phyloP scores from a whole-genome alignment of 2,113 vertebrate genomes.

The Butorides virescens region DNA sequence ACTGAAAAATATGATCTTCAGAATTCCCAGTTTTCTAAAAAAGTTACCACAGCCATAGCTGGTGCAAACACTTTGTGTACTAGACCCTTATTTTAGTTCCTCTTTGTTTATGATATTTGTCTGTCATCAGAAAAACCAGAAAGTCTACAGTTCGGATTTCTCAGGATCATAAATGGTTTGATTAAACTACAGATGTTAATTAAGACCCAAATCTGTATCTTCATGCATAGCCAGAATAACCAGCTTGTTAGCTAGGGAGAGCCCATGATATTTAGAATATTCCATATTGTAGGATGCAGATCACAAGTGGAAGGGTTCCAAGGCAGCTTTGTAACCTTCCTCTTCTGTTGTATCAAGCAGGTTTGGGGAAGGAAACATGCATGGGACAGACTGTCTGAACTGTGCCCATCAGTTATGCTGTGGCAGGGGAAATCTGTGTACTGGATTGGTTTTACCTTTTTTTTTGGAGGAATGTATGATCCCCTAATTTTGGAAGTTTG shows the following conservation, averaged over 20 bases:
- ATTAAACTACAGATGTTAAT: slow-evolving; percentile 69
- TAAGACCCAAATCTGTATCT: slow-evolving; percentile 66
- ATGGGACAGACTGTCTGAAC: slow-evolving; percentile 8
- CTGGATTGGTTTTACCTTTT: background rate
- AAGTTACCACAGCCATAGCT: background rate
- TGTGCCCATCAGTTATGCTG: background rate
- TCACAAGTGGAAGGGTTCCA: slow-evolving; percentile 46
- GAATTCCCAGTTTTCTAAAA: background rate
- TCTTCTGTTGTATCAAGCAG: slow-evolving; percentile 12
- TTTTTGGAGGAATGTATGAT: background rate
- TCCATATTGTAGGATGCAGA: slow-evolving; percentile 50
- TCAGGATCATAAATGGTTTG: slow-evolving; percentile 64
- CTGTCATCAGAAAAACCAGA: slow-evolving; percentile 65
- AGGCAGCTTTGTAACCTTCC: slow-evolving; percentile 35
- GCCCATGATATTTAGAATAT: slow-evolving; percentile 62
- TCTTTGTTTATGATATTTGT: slow-evolving; percentile 12
- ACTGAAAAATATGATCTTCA: background rate
- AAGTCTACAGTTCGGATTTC: slow-evolving; percentile 62
- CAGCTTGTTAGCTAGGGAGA: slow-evolving; percentile 60
- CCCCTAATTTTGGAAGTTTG: background rate
- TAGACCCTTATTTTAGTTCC: background rate
- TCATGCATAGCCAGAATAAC: slow-evolving; percentile 61
- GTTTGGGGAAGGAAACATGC: slow-evolving; percentile 2
- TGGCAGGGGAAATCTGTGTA: background rate
- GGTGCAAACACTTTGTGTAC: background rate